Conservation (phyloP, 1,140 invertebrate species). For the Drosophila miranda region DNA sequence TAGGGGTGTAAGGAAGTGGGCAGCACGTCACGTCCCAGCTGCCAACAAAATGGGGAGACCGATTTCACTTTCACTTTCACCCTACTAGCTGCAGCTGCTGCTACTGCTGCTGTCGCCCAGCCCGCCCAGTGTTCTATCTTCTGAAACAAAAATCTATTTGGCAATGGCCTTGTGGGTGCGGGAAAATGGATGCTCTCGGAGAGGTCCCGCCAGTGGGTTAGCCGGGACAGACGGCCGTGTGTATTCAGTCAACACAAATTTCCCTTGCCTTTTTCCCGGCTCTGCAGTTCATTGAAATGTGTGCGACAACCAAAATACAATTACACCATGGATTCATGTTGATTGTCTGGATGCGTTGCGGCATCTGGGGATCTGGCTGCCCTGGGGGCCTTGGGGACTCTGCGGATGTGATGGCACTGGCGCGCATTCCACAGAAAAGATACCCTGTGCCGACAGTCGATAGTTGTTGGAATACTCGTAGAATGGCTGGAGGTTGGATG, state of each 20-base stretch:
- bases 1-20: neutral
- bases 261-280: constrained; percentile 15
- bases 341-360: constrained; percentile 59
- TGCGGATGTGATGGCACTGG: constrained; percentile 11
- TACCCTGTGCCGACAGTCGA: constrained; percentile 33
- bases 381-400: neutral
- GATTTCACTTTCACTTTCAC: constrained; percentile 75
- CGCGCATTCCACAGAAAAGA: constrained; percentile 34
- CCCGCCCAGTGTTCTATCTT: neutral
- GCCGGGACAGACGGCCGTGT: constrained; percentile 36
- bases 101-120: constrained; percentile 36
- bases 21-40: constrained; percentile 41
- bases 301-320: constrained; percentile 63
- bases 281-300: constrained; percentile 70
- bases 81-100: constrained; percentile 67
- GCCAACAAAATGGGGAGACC: constrained; percentile 48
- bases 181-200: neutral
- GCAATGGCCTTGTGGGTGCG: constrained; percentile 36
- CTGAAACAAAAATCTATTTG: constrained; percentile 57
- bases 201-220: neutral
- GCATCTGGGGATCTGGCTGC: constrained; percentile 13
- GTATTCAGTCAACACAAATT: constrained; percentile 58
- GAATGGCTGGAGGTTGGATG: constrained; percentile 29
- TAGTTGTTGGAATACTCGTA: constrained; percentile 4
- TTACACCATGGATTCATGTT: constrained; percentile 70